Evolutionary conservation across 2,888 invertebrate species (phyloP).

Genomic region (Chymomyza caudatula): DNA sequence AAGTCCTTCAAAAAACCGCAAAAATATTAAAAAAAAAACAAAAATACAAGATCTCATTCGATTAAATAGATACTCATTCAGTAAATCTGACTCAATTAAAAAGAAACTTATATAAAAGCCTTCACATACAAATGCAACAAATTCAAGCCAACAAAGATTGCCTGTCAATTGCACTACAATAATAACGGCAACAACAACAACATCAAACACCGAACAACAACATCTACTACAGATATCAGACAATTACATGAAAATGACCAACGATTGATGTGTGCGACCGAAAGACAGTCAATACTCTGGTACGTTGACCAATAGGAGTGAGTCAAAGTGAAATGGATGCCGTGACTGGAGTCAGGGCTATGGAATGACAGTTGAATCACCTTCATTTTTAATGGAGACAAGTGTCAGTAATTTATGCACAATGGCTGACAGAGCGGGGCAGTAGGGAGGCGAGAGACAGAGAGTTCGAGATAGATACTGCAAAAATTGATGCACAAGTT

Average conservation of each 20-base stretch:
- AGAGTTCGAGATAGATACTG: conserved; percentile 12
- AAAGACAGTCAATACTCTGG: neutral
- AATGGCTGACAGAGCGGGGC: conserved; percentile 27
- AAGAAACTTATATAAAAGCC: conserved; percentile 3
- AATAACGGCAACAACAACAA: conserved; percentile 23
- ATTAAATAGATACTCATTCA: neutral
- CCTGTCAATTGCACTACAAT: conserved; percentile 46
- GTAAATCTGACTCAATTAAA: conserved; percentile 1
- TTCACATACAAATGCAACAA: conserved; percentile 2
- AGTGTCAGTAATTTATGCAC: conserved; percentile 73
- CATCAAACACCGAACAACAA: conserved; percentile 19
- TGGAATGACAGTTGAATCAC: conserved; percentile 67
- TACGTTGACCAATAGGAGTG: neutral
- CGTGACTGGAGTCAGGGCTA: conserved; percentile 55
- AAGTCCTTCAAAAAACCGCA: neutral
- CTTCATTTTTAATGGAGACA: conserved; percentile 73
- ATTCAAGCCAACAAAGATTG: conserved; percentile 28
- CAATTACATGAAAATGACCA: conserved; percentile 72
- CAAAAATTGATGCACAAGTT: conserved; percentile 69
- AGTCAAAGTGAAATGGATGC: conserved; percentile 56
- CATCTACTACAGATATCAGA: conserved; percentile 51
- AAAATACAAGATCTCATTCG: neutral
- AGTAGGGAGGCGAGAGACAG: neutral
- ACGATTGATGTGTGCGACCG: conserved; percentile 58
- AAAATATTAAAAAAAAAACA: neutral